Evolutionary conservation across 2,888 invertebrate genomes (phyloP), one percentile per base, ranked within the genome.

Genomic region (Norana najaformis): DNA sequence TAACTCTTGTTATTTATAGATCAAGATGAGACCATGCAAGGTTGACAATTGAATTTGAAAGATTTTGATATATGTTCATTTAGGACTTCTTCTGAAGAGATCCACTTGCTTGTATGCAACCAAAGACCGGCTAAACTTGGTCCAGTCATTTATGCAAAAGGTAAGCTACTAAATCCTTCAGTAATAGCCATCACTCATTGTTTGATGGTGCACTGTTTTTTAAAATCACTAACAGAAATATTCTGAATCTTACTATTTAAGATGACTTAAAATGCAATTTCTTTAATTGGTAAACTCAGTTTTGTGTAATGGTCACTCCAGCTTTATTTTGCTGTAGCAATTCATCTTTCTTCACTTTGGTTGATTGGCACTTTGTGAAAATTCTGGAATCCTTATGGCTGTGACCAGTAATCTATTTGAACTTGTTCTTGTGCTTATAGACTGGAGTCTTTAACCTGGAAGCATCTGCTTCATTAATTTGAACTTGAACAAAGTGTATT

Each of bases 81-180:
- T 91, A 94, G 95, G 94, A 69, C 90, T 94, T 36, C 92, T 94
- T 83, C 93, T 94, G 91, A 95, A 95, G 92, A 92, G 95, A 91
- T 94, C 94, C 36, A 94, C 94, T 82, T 95, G 94, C 91, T 92
- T 95, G 39, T 94, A 94, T 93, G 92, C 94, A 35, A 95, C 95
- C 41, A 94, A 93, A 93, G 94, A 94, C 88, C 93, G 95, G 92
- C 92, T 95, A 90, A 94, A 93, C 91, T 93, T 94, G 90, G 92
- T 94, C 11, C 93, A 93, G 92, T 93, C 93, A 89, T 93, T 94
- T 91, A 91, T 94, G 23, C 93, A 93, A 89, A 94, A 93, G 93
- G 94, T 95, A 92, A 91, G 92, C 34, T 30, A 88, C 39, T 88
- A 82, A 69, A 69, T 69, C 0, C n/a, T 13, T 0, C 16, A 69